These are phyloP conservation scores for Centropus unirufus DNA, from an alignment of 2,113 vertebrate genomes.

Conservation along the genomic window DNA sequence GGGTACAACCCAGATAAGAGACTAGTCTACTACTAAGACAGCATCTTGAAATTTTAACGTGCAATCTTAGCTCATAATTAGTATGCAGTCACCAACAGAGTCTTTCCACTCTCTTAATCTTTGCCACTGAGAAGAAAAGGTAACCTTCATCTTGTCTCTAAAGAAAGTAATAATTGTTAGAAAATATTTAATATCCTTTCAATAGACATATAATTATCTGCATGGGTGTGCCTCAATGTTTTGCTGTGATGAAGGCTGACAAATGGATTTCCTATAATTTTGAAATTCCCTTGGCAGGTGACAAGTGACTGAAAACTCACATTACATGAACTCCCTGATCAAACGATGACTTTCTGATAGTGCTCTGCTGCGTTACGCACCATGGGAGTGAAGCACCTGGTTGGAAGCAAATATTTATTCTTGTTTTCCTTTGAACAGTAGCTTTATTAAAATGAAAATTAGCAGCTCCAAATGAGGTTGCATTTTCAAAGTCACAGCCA, in stretches of 20 bases:
- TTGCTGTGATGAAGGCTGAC: neutral
- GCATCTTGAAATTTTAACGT: neutral
- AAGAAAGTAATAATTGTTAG: neutral
- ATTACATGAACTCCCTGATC: neutral
- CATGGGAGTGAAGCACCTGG: neutral
- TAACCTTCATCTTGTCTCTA: neutral
- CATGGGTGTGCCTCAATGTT: neutral
- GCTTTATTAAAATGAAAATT: neutral
- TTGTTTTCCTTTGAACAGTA: slow-evolving; percentile 16
- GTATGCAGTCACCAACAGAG: neutral
- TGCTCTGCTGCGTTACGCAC: neutral
- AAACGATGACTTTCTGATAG: neutral
- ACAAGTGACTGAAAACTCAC: neutral
- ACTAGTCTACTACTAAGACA: neutral
- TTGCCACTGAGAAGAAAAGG: neutral
- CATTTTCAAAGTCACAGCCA: neutral
- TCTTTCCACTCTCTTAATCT: neutral
- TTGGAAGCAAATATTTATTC: slow-evolving; percentile 10
- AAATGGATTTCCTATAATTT: neutral
- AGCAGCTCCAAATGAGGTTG: neutral
- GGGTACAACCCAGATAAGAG: neutral
- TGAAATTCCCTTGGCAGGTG: neutral
- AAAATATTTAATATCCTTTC: slow-evolving; percentile 2
- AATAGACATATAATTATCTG: neutral
- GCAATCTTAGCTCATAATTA: neutral